Conservation (phyloP, 2,888 invertebrate genomes). For the Rhodophaea formosa region DNA sequence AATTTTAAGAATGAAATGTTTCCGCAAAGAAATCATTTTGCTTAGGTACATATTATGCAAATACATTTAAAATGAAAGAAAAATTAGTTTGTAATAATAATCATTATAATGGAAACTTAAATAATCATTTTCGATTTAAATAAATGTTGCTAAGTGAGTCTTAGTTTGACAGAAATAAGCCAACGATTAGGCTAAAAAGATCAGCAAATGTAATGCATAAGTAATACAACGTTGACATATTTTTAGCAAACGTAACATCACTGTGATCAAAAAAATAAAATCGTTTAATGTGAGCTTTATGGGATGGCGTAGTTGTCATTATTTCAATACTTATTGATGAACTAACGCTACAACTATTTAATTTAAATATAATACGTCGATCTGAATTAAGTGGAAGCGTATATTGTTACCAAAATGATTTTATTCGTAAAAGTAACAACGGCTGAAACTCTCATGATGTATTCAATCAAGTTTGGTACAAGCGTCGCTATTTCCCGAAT, state of each 20-base stretch:
- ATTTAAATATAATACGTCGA: conserved; percentile 77
- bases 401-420: conserved; percentile 63
- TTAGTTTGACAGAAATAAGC: background rate
- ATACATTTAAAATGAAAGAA: conserved; percentile 48
- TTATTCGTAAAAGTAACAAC: conserved; percentile 51
- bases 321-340: conserved; percentile 71
- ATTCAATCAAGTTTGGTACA: conserved; percentile 21
- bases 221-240: conserved; percentile 7
- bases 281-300: conserved; percentile 36
- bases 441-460: conserved; percentile 17
- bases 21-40: conserved; percentile 57
- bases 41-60: conserved; percentile 74
- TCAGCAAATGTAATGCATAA: background rate
- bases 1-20: conserved; percentile 76
- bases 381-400: conserved; percentile 78
- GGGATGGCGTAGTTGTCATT: conserved; percentile 69
- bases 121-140: conserved; percentile 57
- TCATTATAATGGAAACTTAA: conserved; percentile 60
- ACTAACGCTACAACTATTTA: conserved; percentile 68
- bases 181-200: conserved; percentile 43
- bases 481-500: conserved; percentile 43
- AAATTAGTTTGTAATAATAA: conserved; percentile 42
- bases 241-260: conserved; percentile 22
- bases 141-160: conserved; percentile 44
- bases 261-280: conserved; percentile 33